Percentiles rank a stretch among this genome's conserved stretches.
These are phyloP conservation scores for Cryptoblepharus egeriae DNA, from an alignment of 2,797 vertebrate genomes.

Conservation along the genomic window DNA sequence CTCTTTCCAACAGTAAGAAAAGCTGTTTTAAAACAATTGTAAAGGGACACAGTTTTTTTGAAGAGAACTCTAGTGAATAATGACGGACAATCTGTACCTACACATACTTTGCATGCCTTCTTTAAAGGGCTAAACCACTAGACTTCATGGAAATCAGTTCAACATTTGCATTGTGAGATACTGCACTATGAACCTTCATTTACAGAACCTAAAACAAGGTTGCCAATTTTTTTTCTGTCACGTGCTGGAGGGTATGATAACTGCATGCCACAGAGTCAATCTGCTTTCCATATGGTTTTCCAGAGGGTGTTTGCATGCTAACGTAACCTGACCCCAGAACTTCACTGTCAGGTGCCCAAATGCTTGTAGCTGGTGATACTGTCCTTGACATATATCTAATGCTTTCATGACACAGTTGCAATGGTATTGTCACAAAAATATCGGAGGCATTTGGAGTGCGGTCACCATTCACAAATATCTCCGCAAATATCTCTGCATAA, in stretches of 20 bases:
- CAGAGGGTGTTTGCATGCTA: not conserved
- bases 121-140: not conserved
- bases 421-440: not conserved
- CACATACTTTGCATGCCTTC: not conserved
- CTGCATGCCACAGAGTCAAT: not conserved
- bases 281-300: not conserved
- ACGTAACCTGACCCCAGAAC: not conserved
- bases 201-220: not conserved
- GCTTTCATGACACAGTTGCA: not conserved
- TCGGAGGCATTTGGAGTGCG: not conserved
- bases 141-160: not conserved
- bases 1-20: too few species aligned
- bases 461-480: not conserved
- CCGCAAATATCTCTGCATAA: not conserved
- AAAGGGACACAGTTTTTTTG: too few species aligned
- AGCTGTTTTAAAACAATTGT: too few species aligned
- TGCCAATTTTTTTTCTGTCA: not conserved
- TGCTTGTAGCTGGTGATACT: not conserved
- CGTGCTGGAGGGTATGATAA: not conserved
- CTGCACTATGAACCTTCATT: not conserved
- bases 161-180: not conserved
- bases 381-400: conserved; percentile 6
- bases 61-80: too few species aligned
- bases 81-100: too few species aligned
- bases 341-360: conserved; percentile 7